Conservation (phyloP, 2,113 vertebrate genomes). For the Lynx canadensis region DNA sequence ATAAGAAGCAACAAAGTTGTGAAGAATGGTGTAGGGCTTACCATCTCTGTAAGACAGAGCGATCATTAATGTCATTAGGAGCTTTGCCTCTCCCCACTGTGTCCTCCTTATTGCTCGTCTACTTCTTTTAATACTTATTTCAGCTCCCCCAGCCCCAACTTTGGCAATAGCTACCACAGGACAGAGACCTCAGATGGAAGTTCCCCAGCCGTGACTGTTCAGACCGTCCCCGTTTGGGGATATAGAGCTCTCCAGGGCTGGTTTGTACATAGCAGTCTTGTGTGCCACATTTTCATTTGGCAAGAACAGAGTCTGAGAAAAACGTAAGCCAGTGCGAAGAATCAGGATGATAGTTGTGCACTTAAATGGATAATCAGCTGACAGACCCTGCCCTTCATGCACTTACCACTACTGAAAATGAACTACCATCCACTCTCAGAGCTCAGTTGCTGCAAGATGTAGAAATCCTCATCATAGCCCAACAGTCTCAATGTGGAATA, state of each 20-base stretch:
- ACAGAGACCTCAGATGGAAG: neutral
- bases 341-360: neutral
- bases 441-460: neutral
- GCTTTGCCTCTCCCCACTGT: neutral
- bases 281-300: neutral
- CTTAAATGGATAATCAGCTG: neutral
- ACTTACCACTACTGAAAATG: neutral
- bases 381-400: neutral
- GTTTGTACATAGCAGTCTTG: accelerated
- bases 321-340: neutral
- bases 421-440: neutral
- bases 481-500: neutral
- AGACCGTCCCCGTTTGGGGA: neutral
- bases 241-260: neutral
- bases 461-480: neutral
- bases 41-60: neutral
- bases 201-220: neutral
- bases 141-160: too few species aligned
- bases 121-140: neutral
- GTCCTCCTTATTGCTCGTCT: neutral
- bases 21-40: neutral
- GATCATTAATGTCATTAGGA: neutral
- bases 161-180: neutral
- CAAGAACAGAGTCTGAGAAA: neutral
- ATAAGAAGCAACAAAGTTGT: neutral